Conservation (phyloP, 2,113 vertebrate species). For the Cebidichthys violaceus region DNA sequence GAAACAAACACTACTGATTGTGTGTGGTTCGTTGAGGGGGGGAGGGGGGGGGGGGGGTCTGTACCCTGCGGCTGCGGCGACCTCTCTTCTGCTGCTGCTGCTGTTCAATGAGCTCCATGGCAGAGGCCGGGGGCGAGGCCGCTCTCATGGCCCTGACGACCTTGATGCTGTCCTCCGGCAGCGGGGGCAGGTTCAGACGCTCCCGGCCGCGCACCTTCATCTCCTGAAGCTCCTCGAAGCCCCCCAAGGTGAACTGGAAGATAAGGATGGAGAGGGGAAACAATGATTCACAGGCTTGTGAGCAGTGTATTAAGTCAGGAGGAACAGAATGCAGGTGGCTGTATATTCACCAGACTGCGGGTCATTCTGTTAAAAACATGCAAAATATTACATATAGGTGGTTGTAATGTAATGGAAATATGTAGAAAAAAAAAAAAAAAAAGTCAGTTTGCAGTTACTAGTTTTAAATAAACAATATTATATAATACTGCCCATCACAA, state of each 20-base stretch:
- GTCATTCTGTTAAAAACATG: neutral
- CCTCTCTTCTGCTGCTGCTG: conserved; percentile 92
- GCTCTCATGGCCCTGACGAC: conserved; percentile 94
- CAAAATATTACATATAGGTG: neutral
- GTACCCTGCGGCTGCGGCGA: conserved; percentile 91
- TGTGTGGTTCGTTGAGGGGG: neutral
- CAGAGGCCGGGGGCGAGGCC: conserved; percentile 90
- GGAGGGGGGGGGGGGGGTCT: neutral
- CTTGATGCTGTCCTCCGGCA: conserved; percentile 96
- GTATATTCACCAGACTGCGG: neutral
- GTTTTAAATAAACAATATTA: too few species aligned
- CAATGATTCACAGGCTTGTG: neutral
- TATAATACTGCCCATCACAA: too few species aligned
- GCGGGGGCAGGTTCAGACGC: conserved; percentile 85
- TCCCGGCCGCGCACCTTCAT: conserved; percentile 88
- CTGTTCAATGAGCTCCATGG: conserved; percentile 93
- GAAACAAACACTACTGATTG: neutral
- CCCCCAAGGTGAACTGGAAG: conserved; percentile 92
- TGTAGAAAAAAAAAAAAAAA: too few species aligned
- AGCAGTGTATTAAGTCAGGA: neutral
- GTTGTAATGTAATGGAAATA: neutral
- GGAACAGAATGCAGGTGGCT: neutral
- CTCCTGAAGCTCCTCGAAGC: conserved; percentile 92
- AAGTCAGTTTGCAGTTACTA: too few species aligned
- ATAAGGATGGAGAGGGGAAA: neutral